Percentiles rank a stretch among this genome's conserved stretches.
These are phyloP conservation scores for Anseranas semipalmata DNA, from an alignment of 2,113 vertebrate species.

Conservation along the genomic window DNA sequence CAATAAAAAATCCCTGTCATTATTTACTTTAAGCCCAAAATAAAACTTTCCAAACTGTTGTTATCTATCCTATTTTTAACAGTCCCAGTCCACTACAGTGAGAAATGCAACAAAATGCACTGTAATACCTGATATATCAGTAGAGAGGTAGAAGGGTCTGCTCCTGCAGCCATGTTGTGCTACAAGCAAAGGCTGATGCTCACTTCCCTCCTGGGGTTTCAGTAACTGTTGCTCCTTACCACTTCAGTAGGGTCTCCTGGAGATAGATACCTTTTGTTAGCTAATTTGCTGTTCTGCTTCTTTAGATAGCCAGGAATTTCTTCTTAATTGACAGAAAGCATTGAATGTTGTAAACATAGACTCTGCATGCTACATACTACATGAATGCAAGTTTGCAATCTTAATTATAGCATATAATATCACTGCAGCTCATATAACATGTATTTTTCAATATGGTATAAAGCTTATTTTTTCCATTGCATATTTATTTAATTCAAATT, in stretches of 20 bases:
- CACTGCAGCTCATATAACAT: slow-evolving; percentile 18
- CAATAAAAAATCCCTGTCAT: neutral
- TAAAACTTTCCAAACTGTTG: neutral
- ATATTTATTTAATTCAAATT: slow-evolving; percentile 35
- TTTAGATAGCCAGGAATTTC: neutral
- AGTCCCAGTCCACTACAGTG: neutral
- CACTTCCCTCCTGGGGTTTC: neutral
- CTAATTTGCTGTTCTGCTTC: neutral
- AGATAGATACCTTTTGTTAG: neutral
- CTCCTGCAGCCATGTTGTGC: rapidly evolving
- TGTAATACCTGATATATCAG: neutral
- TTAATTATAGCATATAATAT: slow-evolving; percentile 38
- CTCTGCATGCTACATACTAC: neutral
- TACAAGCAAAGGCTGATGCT: neutral
- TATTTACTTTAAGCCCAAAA: slow-evolving; percentile 19
- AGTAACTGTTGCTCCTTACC: neutral
- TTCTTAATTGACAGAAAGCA: neutral
- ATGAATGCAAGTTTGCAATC: neutral
- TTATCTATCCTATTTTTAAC: slow-evolving; percentile 36
- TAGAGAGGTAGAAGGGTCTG: neutral
- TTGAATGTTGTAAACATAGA: slow-evolving; percentile 7
- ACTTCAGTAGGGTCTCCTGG: neutral
- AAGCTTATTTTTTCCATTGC: slow-evolving; percentile 21
- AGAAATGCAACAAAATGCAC: slow-evolving; percentile 10
- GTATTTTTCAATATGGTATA: slow-evolving; percentile 31